Base-by-base conservation (phyloP, 2,113 vertebrate species). In the Pantherophis guttatus region DNA sequence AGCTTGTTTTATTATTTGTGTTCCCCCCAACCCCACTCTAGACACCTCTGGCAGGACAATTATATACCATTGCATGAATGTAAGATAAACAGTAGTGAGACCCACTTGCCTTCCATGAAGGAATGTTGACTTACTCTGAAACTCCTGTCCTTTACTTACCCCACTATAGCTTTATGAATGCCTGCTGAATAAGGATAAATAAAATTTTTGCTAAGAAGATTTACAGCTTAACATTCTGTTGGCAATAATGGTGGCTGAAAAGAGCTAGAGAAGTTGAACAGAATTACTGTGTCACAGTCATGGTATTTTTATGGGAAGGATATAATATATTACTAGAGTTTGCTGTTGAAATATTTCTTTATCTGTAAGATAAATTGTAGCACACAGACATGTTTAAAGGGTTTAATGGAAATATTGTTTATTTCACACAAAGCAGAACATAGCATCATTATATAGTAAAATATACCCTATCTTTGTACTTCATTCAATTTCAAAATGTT, bases 381-480 rank as follows among this genome's bases (percentile, higher is more conserved):
- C 15, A 86, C 48, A 93, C 87, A 91, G 91, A 93, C 93, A 94
- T 50, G 86, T 86, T 44, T 33, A 88, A 4, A 92, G 91, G 19
- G 86, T 81, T 95, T 87, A 96, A 95, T 93, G 53, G 52, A 95
- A 95, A 93, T 94, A 94, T 87, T 95, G 92, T 39, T 91, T 94
- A n/a, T 93, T 24, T 88, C 92, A 75, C 39, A 95, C 94, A 94
- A 97, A 96, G 95, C 94, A 95, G 92, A 96, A 95, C 13, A 90
- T 96, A 91, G 91, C 90, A 94, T 92, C 89, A 57, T 89, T 93
- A n/a, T 87, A 93, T 0, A 0, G 58, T 93, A 91, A 94, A 94
- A 90, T 10, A 44, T 91, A 26, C 5, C 6, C 15, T 81, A 39
- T 81, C 33, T 81, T 39, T 81, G 33, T 81, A 39, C 70, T 75